Base-by-base conservation (phyloP, 35 echinoderm and acorn worm species). In the Ptychodera flava region DNA sequence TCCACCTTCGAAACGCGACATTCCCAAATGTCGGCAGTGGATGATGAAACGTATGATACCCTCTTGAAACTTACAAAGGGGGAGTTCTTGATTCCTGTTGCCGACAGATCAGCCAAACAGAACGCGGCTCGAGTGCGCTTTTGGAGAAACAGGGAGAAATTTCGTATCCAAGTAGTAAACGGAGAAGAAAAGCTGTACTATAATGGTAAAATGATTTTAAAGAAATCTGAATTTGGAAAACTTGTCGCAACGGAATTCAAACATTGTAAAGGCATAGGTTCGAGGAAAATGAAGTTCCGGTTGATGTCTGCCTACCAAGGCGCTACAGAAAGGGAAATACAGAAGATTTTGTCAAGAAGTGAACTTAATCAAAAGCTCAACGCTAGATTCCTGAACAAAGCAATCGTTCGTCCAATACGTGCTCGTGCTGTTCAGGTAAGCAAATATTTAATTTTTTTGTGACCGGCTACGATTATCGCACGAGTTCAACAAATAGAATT, bases 121-220 rank as follows among this genome's bases (percentile, higher is more conserved):
- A 2, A 37, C 36, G 32, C 83, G 1, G 83, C 83, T 1, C 6
- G 36, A 15, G 52, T 29, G 15, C 83, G 36, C 0, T 64, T 27
- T 85, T 64, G 52, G 31, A 34, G 83, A 1, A 38, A 85, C 83
- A 37, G 35, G 52, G 83, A 64, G 1, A 34, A 37, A 28, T 83
- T 83, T 37, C 32, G 31, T 1, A 28, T 85, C 1, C 32, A 85
- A 85, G 83, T n/a, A n/a, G n/a, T n/a, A n/a, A n/a, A 37, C 83
- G 29, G 52, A 31, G 34, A 34, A 85, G 34, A 34, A 37, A 29
- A 16, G 31, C 36, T 38, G 1, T 38, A 16, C 52, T 64, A 37
- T 28, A 37, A 85, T 64, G 83, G 83, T 37, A 85, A 64, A 37
- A 35, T 32, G 52, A 37, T 85, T 1, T 1, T 85, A 85, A 85